Percentiles rank a stretch among this genome's conserved stretches.
Conservation (phyloP, 2,113 vertebrate species). For the Syrmaticus mikado region DNA sequence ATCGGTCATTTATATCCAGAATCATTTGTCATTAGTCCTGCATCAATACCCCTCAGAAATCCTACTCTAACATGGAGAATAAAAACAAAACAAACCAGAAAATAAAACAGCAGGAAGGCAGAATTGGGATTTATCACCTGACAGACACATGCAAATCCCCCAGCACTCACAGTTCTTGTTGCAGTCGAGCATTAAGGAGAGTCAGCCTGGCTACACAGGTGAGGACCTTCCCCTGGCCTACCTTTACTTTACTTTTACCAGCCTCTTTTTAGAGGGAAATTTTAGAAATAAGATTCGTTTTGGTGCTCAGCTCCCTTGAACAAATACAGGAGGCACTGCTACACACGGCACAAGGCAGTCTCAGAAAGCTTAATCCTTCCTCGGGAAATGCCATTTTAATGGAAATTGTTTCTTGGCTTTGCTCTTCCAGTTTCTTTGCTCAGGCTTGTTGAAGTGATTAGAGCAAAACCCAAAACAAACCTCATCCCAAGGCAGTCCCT, state of each 20-base stretch:
- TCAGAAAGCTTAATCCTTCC: conserved; percentile 47
- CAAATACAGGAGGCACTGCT: background rate
- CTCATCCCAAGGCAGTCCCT: conserved; percentile 25
- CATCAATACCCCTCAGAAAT: background rate
- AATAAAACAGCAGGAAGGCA: background rate
- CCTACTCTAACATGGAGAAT: background rate
- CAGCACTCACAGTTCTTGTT: background rate
- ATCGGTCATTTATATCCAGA: conserved; percentile 4
- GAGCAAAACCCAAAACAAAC: conserved; percentile 58
- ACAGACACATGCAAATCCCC: background rate
- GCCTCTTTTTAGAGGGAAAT: background rate
- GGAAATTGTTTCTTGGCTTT: conserved; percentile 51
- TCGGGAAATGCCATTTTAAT: conserved; percentile 55
- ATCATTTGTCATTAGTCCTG: conserved; percentile 21
- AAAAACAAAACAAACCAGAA: background rate
- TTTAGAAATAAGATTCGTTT: background rate
- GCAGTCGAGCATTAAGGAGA: background rate
- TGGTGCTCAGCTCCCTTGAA: background rate
- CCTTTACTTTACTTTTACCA: background rate
- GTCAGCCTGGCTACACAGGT: background rate
- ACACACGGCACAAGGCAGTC: background rate
- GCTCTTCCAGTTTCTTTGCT: conserved; percentile 57
- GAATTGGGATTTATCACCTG: conserved; percentile 23
- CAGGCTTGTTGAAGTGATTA: conserved; percentile 60
- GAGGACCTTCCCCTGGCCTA: background rate